Base-by-base conservation (phyloP, 2,797 vertebrate genomes). In the Dicrostonyx torquatus region DNA sequence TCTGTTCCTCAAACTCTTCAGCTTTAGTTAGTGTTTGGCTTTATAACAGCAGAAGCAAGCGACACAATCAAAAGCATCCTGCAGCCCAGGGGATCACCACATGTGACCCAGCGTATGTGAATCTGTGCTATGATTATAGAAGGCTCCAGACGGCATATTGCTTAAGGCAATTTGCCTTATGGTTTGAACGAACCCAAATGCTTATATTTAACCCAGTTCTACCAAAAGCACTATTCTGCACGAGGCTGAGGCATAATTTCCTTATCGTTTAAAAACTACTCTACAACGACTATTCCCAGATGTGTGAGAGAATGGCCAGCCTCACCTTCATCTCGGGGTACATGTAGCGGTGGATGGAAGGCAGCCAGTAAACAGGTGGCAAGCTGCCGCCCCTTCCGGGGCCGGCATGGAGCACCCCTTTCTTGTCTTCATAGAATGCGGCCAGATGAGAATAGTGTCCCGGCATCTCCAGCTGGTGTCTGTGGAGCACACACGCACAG, bases 401-500 rank as follows among this genome's bases (percentile, higher is more conserved):
- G 78, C 98, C 99, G 7, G 98, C 96, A 0, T 99, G 99, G 58
- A 99, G 99, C 89, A 99, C 98, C 2, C 99, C 99, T 96, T 99
- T 99, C 98, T 99, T 99, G 97, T 99, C 99, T 95, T 99, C 99
- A 4, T 99, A 99, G 98, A 99, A 99, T 0, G 99, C 99, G 97
- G 99, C 99, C 95, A 99, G 98, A 14, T 99, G 99, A 89, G 99
- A 99, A 96, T 99, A 99, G 94, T 99, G 99, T 26, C 99, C 99
- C 0, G 99, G 99, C 97, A 98, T 99, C 98, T 99, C 98, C 97
- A 99, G 97, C 98, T 99, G 99, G 96, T 99, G 99, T 97, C 99
- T 99, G 96, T 5, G 96, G 91, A 96, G 96, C 73, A 98, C 90
- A 95, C 89, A 50, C 43, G 34, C 34, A n/a, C 80, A 93, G 95